Evolutionary conservation across 1,140 invertebrate genomes (phyloP).

Genomic region (Paraescarpia echinospica): DNA sequence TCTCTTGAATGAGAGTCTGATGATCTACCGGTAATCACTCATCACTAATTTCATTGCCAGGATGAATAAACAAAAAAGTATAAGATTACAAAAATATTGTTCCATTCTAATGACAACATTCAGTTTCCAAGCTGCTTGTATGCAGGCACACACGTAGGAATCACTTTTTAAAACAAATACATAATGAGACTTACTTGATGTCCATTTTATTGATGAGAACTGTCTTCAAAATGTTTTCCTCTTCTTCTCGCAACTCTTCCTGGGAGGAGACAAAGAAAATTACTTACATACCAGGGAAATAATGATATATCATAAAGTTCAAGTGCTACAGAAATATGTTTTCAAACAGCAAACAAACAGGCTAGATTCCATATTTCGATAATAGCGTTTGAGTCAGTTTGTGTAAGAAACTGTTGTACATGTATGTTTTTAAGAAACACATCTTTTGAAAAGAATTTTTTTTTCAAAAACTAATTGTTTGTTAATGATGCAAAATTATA

Average conservation of each 20-base stretch:
- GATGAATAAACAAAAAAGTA: not conserved
- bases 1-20: too few relatives aligned
- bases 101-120: not conserved
- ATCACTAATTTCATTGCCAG: too few relatives aligned
- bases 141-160: not conserved
- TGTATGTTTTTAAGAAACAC: not conserved
- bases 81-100: not conserved
- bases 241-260: slow-evolving; percentile 75
- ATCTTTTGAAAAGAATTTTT: not conserved
- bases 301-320: not conserved
- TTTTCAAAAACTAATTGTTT: not conserved
- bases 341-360: too few relatives aligned
- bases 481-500: too few relatives aligned
- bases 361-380: not conserved
- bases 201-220: slow-evolving; percentile 89
- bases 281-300: not conserved
- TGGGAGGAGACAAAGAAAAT: slow-evolving; percentile 44
- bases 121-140: not conserved
- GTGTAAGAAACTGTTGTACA: not conserved
- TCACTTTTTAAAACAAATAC: not conserved
- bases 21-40: too few relatives aligned
- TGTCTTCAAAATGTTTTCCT: slow-evolving; percentile 76
- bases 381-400: not conserved
- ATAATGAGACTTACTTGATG: slow-evolving; percentile 62
- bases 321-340: not conserved